These are phyloP conservation scores for Acanthaster planci DNA, from an alignment of 35 echinoderm and acorn worm species.

Conservation along the genomic window DNA sequence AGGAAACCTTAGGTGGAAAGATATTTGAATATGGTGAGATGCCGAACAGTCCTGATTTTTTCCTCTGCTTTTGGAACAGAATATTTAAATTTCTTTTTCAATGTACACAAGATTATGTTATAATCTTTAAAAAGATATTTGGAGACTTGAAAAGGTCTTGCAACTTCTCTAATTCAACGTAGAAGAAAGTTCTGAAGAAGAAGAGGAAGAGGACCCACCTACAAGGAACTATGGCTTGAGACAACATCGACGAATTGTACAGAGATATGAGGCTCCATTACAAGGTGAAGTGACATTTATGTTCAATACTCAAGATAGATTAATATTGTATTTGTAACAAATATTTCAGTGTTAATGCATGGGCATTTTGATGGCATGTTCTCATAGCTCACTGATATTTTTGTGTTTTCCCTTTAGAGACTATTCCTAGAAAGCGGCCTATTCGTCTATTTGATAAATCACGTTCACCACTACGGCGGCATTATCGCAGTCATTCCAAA, in stretches of 20 bases:
- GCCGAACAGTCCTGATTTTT: too few relatives aligned
- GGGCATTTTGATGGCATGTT: too few relatives aligned
- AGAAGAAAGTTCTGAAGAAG: slow-evolving; percentile 41
- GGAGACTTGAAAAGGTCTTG: neutral
- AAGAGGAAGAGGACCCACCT: slow-evolving; percentile 42
- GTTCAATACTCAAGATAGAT: too few relatives aligned
- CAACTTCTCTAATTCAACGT: neutral
- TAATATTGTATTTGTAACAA: too few relatives aligned
- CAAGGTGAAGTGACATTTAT: slow-evolving; percentile 22
- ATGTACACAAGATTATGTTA: too few relatives aligned
- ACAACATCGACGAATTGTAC: slow-evolving; percentile 35
- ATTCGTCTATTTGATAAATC: slow-evolving; percentile 48
- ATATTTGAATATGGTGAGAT: too few relatives aligned
- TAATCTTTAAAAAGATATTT: neutral
- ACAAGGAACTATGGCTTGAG: slow-evolving; percentile 38
- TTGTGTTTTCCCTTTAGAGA: slow-evolving; percentile 42
- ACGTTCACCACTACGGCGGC: slow-evolving; percentile 65
- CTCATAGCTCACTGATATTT: too few relatives aligned
- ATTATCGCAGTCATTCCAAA: slow-evolving; percentile 41
- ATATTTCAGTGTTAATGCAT: too few relatives aligned
- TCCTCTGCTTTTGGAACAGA: too few relatives aligned
- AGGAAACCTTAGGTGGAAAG: too few relatives aligned
- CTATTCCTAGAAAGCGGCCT: slow-evolving; percentile 44
- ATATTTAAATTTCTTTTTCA: too few relatives aligned
- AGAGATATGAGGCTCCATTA: slow-evolving; percentile 53